phyloP scores from a whole-genome alignment of 1,140 invertebrate genomes.

The Orius insidiosus region DNA sequence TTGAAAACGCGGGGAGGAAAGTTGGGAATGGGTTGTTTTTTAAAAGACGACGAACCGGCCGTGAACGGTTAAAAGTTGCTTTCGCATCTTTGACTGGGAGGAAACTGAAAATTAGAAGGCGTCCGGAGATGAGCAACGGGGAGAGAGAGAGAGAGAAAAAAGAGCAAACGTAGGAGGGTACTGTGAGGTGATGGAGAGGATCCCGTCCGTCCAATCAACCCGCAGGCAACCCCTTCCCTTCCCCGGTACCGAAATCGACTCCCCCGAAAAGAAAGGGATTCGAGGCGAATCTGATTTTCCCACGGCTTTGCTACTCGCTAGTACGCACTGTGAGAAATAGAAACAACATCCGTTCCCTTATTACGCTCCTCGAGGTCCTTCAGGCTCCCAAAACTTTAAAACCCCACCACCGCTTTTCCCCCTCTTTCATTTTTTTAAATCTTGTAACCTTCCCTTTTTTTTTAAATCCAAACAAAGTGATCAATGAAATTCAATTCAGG shows the following conservation, averaged over 20 bases:
- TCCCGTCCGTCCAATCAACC: not conserved
- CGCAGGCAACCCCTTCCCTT: not conserved
- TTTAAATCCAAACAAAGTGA: constrained; percentile 2
- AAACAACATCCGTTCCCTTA: constrained; percentile 21
- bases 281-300: constrained; percentile 21
- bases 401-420: not conserved
- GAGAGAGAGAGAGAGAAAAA: too few species aligned
- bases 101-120: too few species aligned
- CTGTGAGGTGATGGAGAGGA: not conserved
- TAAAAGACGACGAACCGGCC: too few species aligned
- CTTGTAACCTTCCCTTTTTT: not conserved
- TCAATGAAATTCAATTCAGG: not conserved
- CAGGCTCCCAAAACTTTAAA: too few species aligned
- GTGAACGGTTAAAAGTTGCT: too few species aligned
- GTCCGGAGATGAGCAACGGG: too few species aligned
- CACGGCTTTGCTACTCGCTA: constrained; percentile 16
- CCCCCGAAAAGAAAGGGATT: constrained; percentile 16
- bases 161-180: constrained; percentile 12
- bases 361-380: not conserved
- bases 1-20: too few species aligned
- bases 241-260: not conserved
- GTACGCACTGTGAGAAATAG: constrained; percentile 20
- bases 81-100: too few species aligned
- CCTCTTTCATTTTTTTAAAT: not conserved
- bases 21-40: too few species aligned